Conservation (phyloP, 2,888 invertebrate species). For the Andrena bucephala region DNA sequence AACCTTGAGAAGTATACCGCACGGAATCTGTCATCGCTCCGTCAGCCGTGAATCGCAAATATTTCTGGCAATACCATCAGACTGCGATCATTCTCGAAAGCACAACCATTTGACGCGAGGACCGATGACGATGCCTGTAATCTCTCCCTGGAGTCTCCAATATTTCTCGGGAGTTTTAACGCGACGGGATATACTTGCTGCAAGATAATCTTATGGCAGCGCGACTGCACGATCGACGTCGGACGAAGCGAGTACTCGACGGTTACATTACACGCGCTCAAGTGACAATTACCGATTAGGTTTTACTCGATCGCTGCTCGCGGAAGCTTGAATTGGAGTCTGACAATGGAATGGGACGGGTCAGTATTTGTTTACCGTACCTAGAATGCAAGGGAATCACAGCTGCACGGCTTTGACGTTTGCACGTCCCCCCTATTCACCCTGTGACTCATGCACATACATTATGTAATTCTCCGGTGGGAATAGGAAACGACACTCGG, state of each 20-base stretch:
- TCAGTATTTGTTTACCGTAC: slow-evolving; percentile 55
- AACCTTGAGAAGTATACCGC: slow-evolving; percentile 52
- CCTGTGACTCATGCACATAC: slow-evolving; percentile 68
- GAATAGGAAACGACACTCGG: slow-evolving; percentile 51
- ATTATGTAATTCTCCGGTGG: slow-evolving; percentile 67
- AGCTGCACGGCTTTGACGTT: slow-evolving; percentile 68
- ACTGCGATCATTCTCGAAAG: not conserved
- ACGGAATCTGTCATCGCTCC: slow-evolving; percentile 40
- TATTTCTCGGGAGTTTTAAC: not conserved
- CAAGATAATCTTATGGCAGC: slow-evolving; percentile 64
- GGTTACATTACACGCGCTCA: slow-evolving; percentile 20
- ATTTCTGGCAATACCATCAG: not conserved
- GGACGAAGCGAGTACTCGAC: slow-evolving; percentile 29
- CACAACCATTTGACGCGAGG: not conserved
- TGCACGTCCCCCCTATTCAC: slow-evolving; percentile 59
- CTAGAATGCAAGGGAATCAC: slow-evolving; percentile 39
- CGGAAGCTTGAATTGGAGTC: not conserved
- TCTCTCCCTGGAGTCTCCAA: not conserved
- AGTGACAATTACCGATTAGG: slow-evolving; percentile 20
- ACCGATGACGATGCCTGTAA: not conserved
- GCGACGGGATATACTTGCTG: slow-evolving; percentile 33
- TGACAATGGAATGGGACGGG: slow-evolving; percentile 5
- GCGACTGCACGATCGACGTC: slow-evolving; percentile 58
- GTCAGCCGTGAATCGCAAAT: slow-evolving; percentile 22
- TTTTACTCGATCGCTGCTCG: not conserved